Conservation (phyloP, 35 echinoderm and acorn worm species). For the Hemicentrotus pulcherrimus region DNA sequence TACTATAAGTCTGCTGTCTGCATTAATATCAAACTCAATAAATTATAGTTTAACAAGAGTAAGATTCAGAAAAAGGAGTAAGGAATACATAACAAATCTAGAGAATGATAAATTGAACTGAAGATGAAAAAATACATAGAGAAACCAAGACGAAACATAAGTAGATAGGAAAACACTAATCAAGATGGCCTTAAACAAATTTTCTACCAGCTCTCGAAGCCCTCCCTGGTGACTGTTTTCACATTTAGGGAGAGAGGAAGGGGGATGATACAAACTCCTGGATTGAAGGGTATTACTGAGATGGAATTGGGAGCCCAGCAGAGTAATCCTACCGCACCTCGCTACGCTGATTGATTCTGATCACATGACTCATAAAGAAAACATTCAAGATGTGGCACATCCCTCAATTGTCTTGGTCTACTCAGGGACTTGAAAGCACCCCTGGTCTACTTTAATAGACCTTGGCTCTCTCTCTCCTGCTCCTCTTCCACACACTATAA, state of each 20-base stretch:
- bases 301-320: background rate
- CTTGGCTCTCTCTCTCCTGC: background rate
- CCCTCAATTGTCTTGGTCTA: background rate
- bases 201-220: background rate
- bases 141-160: background rate
- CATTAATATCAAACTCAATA: background rate
- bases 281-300: background rate
- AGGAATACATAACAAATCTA: background rate
- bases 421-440: background rate
- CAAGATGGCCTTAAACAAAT: background rate
- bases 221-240: constrained; percentile 7
- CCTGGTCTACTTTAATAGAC: no score
- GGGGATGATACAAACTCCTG: background rate
- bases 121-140: background rate
- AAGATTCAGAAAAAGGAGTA: background rate
- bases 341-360: background rate
- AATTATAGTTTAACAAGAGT: background rate
- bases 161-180: background rate
- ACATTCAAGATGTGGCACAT: background rate
- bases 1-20: background rate
- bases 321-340: constrained; percentile 15
- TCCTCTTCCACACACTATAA: background rate
- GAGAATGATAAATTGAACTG: background rate
- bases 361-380: constrained; percentile 19
- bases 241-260: background rate